Evolutionary conservation across 1,140 invertebrate genomes (phyloP).

Genomic region (Thaumetopoea pityocampa): DNA sequence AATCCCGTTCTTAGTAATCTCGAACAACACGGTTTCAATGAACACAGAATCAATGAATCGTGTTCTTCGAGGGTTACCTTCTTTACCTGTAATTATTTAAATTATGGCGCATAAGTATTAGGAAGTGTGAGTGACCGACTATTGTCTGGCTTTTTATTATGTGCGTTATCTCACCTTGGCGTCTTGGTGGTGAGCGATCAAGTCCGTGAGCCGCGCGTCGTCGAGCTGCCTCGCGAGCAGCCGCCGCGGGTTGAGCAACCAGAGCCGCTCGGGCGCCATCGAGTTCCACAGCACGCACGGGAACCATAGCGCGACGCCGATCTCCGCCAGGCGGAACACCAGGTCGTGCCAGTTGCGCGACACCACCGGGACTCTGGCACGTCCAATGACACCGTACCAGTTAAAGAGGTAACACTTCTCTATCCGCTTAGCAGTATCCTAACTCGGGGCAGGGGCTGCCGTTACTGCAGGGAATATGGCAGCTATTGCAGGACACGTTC

Average conservation of each 20-base stretch:
- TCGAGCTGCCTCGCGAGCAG: conserved; percentile 81
- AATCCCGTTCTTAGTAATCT: too few species aligned
- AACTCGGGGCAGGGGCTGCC: too few species aligned
- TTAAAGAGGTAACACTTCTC: neutral
- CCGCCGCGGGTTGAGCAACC: conserved; percentile 94
- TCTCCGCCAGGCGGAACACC: conserved; percentile 92
- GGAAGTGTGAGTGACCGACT: too few species aligned
- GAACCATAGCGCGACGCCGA: conserved; percentile 96
- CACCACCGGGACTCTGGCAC: conserved; percentile 86
- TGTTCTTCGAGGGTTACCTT: too few species aligned
- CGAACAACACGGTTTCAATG: too few species aligned
- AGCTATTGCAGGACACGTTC: too few species aligned
- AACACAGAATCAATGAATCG: too few species aligned
- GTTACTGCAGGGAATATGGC: too few species aligned
- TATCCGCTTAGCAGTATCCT: too few species aligned
- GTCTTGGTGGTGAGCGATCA: conserved; percentile 32
- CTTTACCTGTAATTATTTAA: too few species aligned
- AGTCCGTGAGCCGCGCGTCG: conserved; percentile 48
- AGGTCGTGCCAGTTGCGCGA: conserved; percentile 95
- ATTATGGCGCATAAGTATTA: too few species aligned
- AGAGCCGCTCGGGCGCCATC: conserved; percentile 94
- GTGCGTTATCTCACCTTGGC: conserved; percentile 52
- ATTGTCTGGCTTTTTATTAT: too few species aligned
- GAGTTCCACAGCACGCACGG: conserved; percentile 95
- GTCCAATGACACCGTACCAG: neutral